These are phyloP conservation scores for Pseudomyrmex flavicornis DNA, from an alignment of 1,140 invertebrate genomes.

Conservation along the genomic window DNA sequence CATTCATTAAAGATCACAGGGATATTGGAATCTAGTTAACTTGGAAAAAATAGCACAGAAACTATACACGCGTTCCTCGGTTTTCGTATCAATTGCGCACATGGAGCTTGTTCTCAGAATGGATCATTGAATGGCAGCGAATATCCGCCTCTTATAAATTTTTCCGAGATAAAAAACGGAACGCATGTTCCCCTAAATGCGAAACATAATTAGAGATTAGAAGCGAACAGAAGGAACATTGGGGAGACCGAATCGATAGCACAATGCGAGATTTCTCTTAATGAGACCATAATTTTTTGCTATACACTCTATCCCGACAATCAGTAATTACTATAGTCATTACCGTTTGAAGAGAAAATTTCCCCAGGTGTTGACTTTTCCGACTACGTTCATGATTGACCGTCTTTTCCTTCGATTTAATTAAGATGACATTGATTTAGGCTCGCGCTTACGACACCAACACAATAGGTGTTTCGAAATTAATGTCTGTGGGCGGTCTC, in stretches of 20 bases:
- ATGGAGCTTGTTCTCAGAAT: background rate
- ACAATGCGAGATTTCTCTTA: constrained; percentile 42
- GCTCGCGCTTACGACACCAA: background rate
- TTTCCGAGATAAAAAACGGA: constrained; percentile 42
- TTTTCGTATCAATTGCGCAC: background rate
- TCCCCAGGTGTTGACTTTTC: constrained; percentile 47
- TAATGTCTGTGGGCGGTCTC: constrained; percentile 41
- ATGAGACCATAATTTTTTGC: constrained; percentile 59
- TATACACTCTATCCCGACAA: constrained; percentile 10
- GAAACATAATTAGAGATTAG: constrained; percentile 45
- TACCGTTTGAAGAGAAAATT: constrained; percentile 53
- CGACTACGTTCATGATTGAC: background rate
- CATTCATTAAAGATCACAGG: background rate
- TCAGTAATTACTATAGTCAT: constrained; percentile 66
- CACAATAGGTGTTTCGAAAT: constrained; percentile 57
- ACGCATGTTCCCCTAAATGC: constrained; percentile 22
- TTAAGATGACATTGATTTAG: constrained; percentile 48
- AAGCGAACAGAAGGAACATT: background rate
- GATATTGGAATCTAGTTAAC: background rate
- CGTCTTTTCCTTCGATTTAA: constrained; percentile 62
- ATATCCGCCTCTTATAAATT: constrained; percentile 34
- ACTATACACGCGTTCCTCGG: background rate
- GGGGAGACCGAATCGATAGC: constrained; percentile 53
- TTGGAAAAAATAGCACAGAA: background rate
- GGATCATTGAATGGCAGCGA: constrained; percentile 54